Base-by-base conservation (phyloP, 2,888 invertebrate species). In the Drosophila kambysellisi region DNA sequence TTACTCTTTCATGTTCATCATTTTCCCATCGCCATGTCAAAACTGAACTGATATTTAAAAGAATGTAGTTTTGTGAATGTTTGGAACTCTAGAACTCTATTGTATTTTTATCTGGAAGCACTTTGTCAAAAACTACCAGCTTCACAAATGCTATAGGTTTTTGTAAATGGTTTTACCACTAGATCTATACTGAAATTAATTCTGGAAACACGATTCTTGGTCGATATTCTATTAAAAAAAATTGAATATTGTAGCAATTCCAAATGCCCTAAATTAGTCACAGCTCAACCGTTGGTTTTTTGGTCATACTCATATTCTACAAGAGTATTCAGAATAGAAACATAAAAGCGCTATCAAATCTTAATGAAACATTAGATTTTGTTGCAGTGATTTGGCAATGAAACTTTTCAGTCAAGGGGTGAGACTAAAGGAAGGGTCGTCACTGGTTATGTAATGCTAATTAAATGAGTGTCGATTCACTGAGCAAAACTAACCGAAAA, bases 341-440 rank as follows among this genome's bases (percentile, higher is more conserved):
- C 59, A 56, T 51, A 64, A 73, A 68, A 73, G 46, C 53, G 48
- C 54, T 57, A 72, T 86, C 59, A 61, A 76, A 80, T 82, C 76
- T 80, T 74, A 78, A 86, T 83, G 79, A 82, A 73, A 67, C 81
- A 79, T 78, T 77, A 70, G 30, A 82, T 58, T 69, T 74, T 41
- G 58, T 57, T 68, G 76, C 81, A 74, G 56, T 65, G 83, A 85
- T 88, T 88, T 78, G 50, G n/a, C 54, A 9, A 61, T 39, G 25
- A 35, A 56, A 41, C 20, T 37, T 35, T 17, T 4, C 1, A 25
- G 15, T 11, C 20, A 32, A 56, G 30, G 54, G 39, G 25, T 4
- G 25, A 29, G 33, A 9, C 30, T 15, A 32, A 15, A n/a, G 54
- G 6, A 11, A 15, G 48, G 37, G 46, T 64, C 41, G 39, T 25